These are phyloP conservation scores for Donacobius atricapilla DNA, from an alignment of 2,113 vertebrate species.

Conservation along the genomic window DNA sequence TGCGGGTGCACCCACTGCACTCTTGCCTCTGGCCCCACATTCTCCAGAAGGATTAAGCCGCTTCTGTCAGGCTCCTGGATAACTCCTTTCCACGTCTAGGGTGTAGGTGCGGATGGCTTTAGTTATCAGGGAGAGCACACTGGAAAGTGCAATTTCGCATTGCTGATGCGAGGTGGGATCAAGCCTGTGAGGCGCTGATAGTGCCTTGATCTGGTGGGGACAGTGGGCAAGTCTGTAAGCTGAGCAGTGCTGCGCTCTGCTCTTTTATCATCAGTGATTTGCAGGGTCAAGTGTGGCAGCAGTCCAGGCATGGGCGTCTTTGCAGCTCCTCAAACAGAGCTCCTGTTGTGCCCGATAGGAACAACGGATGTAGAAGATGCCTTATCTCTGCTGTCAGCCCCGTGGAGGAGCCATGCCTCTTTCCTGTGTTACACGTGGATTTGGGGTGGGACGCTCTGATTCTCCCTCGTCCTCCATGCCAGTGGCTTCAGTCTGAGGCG, in stretches of 20 bases:
- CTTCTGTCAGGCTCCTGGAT: background rate
- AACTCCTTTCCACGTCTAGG: fast-evolving
- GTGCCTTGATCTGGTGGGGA: background rate
- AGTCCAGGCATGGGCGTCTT: background rate
- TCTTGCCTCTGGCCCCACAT: background rate
- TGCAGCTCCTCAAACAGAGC: background rate
- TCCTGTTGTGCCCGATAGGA: background rate
- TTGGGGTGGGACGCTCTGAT: background rate
- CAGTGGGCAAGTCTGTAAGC: fast-evolving
- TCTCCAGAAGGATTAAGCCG: background rate
- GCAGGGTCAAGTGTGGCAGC: background rate
- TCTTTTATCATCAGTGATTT: background rate
- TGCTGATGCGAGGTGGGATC: background rate
- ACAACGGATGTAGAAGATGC: background rate
- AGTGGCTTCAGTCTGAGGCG: background rate
- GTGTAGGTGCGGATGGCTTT: background rate
- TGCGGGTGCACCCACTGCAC: background rate
- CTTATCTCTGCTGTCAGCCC: background rate
- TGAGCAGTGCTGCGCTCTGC: background rate
- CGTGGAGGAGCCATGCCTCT: background rate
- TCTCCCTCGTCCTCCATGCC: fast-evolving
- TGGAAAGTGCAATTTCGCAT: fast-evolving
- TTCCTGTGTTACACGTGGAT: fast-evolving
- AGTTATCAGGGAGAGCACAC: background rate
- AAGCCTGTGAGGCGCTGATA: background rate